phyloP scores from a whole-genome alignment of 2,113 vertebrate genomes.

The Xenus cinereus region DNA sequence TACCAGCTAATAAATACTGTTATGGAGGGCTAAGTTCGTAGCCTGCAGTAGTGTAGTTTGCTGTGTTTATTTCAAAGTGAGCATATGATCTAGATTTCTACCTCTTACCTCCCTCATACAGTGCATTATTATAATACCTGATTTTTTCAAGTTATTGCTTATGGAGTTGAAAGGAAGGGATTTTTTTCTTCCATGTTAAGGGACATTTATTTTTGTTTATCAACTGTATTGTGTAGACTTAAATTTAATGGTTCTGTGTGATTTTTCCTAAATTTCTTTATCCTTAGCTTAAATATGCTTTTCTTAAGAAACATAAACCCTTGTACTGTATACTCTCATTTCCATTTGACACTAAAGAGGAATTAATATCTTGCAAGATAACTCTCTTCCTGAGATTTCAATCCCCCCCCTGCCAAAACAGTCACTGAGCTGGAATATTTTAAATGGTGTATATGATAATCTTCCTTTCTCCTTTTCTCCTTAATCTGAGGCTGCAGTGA shows the following conservation, averaged over 20 bases:
- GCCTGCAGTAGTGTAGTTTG: background rate
- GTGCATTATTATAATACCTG: background rate
- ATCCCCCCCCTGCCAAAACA: fast-evolving
- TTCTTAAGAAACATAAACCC: background rate
- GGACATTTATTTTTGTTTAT: background rate
- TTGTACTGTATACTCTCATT: background rate
- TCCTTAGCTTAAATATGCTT: background rate
- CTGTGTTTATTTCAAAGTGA: background rate
- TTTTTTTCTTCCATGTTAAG: background rate
- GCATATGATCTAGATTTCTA: background rate
- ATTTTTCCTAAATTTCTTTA: background rate
- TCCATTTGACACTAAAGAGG: background rate
- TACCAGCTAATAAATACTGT: background rate
- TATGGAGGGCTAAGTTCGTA: background rate
- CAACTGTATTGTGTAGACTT: background rate
- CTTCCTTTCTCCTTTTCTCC: background rate
- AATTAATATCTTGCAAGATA: background rate
- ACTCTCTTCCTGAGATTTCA: background rate
- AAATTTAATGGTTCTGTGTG: background rate
- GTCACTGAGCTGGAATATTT: background rate
- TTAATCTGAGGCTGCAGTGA: background rate
- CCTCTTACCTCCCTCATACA: background rate
- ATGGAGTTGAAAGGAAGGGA: background rate
- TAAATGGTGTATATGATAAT: background rate
- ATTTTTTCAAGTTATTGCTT: background rate